Percentiles rank a stretch among this genome's conserved stretches.
These are phyloP conservation scores for Gerris buenoi DNA, from an alignment of 1,140 invertebrate species.

Conservation along the genomic window DNA sequence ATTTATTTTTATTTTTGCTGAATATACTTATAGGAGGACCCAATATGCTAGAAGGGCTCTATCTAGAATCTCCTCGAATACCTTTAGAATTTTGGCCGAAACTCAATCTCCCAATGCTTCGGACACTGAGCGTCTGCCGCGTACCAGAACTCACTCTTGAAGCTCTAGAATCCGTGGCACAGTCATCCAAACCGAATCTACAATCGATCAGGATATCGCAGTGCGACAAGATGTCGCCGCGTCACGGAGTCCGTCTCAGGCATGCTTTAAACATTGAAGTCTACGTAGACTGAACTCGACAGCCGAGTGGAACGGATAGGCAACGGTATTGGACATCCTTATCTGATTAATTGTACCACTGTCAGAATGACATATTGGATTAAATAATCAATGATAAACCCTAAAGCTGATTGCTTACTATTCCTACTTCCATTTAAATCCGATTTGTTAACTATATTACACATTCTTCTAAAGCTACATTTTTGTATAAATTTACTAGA, in stretches of 20 bases:
- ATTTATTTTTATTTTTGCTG: too few species aligned
- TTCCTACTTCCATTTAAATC: too few species aligned
- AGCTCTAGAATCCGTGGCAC: slow-evolving; percentile 10
- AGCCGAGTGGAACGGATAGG: too few species aligned
- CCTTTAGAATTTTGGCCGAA: slow-evolving; percentile 9
- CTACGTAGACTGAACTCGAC: slow-evolving; percentile 3
- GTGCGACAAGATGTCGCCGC: slow-evolving; percentile 16
- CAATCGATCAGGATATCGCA: slow-evolving; percentile 13
- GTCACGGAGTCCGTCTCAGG: slow-evolving; percentile 6
- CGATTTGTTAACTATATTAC: too few species aligned
- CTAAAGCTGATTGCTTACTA: too few species aligned
- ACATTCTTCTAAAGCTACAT: too few species aligned
- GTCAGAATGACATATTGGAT: too few species aligned
- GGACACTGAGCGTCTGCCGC: slow-evolving; percentile 19
- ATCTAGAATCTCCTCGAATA: slow-evolving; percentile 24
- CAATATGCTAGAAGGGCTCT: slow-evolving; percentile 21
- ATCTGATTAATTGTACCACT: too few species aligned
- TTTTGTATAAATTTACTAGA: too few species aligned
- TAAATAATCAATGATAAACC: too few species aligned
- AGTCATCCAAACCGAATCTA: neutral
- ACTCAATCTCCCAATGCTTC: slow-evolving; percentile 2
- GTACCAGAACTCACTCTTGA: slow-evolving; percentile 19
- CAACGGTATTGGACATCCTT: too few species aligned
- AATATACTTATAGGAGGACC: too few species aligned
- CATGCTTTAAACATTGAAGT: neutral